Evolutionary conservation across 2,113 vertebrate genomes (phyloP), one percentile per base, ranked within the genome.

Genomic region (Colistium nudipinnis): DNA sequence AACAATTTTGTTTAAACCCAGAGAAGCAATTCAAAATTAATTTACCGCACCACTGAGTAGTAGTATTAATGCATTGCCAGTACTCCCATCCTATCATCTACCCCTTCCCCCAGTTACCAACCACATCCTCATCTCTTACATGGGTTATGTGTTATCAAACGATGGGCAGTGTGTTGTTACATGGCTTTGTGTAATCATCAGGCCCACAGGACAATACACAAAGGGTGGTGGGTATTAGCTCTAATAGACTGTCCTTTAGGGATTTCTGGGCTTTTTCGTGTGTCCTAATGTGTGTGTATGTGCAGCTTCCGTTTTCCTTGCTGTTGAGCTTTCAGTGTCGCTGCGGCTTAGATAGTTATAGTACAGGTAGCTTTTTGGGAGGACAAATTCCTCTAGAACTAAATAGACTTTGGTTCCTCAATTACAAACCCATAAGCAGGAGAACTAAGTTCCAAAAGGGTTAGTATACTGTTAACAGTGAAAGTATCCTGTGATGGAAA

Each of bases 1-100:
- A 92, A 92, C 87, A 90, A 90, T 92, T 92, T 91, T 90, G 89
- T 90, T 88, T 71, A 82, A 92, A 91, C 86, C 86, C 85, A 90
- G 78, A 91, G 87, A 90, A 90, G 87, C 90, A 92, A 92, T 92
- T 87, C 89, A 91, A 92, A 92, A 92, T 92, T 89, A 91, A 92
- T 92, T 92, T 92, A 90, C 88, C 75, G 90, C 90, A 89, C 88
- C 90, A 91, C 71, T 90, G 91, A 91, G 86, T 92, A 88, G 87
- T 92, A 92, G 87, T 91, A 92, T 90, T 90, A 92, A 92, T 89
- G 81, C 87, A 83, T 85, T 85, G 82, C 78, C 83, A 82, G 63
- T 67, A 62, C 22, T 20, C 25, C 22, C 30, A 47, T 7, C 19
- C 43, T 17, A 41, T 17, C 33, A n/a, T 36, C 44, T 47, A 55